A percentile compares a stretch with the other conserved stretches of the same genome.
phyloP scores from a whole-genome alignment of 2,113 vertebrate genomes.

The Neotragus moschatus region DNA sequence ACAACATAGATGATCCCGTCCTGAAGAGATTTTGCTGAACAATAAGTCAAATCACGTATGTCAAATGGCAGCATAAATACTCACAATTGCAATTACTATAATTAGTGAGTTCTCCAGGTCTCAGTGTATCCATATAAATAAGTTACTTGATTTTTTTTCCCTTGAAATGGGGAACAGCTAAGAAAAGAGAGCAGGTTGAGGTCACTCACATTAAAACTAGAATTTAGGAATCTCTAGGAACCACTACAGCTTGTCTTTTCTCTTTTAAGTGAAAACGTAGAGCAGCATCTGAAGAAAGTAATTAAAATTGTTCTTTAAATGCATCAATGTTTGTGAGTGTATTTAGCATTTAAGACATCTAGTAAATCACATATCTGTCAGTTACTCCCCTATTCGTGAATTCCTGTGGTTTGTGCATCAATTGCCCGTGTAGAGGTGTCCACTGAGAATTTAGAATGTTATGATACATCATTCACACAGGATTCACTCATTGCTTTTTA shows the following conservation, averaged over 20 bases:
- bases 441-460: neutral
- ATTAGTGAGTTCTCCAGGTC: neutral
- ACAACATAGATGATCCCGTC: too few relatives aligned
- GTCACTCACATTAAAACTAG: neutral
- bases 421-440: neutral
- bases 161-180: neutral
- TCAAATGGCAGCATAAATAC: neutral
- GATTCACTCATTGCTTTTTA: neutral
- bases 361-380: neutral
- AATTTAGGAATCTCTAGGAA: neutral
- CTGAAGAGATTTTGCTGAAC: neutral
- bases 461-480: neutral
- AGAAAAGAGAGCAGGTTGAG: neutral
- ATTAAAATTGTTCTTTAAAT: neutral
- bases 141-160: neutral
- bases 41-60: neutral
- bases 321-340: neutral
- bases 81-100: neutral
- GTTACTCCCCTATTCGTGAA: neutral
- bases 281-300: neutral
- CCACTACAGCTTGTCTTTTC: neutral
- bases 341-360: neutral
- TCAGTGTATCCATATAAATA: neutral
- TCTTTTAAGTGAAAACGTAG: neutral
- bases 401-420: neutral